phyloP scores from a whole-genome alignment of 2,113 vertebrate genomes.

The Saguinus imperator region DNA sequence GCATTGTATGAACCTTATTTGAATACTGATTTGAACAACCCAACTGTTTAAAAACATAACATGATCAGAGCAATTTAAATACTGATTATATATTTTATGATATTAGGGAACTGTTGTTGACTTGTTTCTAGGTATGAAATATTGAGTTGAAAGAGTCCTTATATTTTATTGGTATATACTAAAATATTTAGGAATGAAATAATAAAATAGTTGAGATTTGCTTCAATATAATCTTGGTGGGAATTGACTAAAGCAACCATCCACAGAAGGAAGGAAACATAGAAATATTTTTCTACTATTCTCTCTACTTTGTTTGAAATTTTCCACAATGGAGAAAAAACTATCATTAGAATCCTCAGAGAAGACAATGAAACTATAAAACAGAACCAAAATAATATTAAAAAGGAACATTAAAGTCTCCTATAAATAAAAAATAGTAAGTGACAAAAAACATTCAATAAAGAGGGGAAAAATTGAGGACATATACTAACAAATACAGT shows the following conservation, averaged over 20 bases:
- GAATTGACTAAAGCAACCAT: neutral
- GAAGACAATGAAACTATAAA: neutral
- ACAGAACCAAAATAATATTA: neutral
- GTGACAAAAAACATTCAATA: neutral
- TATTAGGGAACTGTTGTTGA: neutral
- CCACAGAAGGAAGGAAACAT: neutral
- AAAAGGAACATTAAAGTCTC: neutral
- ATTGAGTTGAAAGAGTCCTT: neutral
- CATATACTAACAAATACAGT: neutral
- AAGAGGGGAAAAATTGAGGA: neutral
- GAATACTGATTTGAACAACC: neutral
- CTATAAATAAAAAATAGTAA: neutral
- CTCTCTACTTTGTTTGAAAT: neutral
- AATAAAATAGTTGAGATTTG: neutral
- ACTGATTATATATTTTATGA: neutral
- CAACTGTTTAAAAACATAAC: neutral
- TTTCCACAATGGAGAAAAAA: constrained; percentile 17
- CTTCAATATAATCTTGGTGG: neutral
- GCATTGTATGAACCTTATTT: neutral
- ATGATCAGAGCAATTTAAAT: neutral
- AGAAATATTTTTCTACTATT: neutral
- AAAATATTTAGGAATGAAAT: neutral
- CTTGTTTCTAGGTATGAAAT: neutral
- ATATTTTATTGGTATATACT: neutral
- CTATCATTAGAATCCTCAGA: neutral